A percentile compares a stretch with the other conserved stretches of the same genome.
Conservation (phyloP, 2,888 invertebrate species). For the Tipula lateralis region DNA sequence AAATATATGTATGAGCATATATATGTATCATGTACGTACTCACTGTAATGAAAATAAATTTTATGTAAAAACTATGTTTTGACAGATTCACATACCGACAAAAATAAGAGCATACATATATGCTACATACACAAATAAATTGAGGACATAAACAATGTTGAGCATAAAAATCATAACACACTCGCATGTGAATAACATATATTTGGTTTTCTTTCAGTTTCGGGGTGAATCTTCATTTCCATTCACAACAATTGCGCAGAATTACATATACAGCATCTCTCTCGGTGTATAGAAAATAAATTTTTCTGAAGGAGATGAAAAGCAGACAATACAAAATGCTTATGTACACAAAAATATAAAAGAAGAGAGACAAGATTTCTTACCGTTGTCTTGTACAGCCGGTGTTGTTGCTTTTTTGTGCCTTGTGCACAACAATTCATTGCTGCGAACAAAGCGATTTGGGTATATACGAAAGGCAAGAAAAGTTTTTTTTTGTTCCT, state of each 20-base stretch:
- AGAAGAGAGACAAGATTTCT: background rate
- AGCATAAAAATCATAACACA: background rate
- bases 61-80: slow-evolving; percentile 3
- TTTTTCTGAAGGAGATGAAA: background rate
- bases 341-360: background rate
- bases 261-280: background rate
- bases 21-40: background rate
- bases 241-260: background rate
- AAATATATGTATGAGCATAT: background rate
- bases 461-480: slow-evolving; percentile 3
- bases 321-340: slow-evolving; percentile 11
- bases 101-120: background rate
- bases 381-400: background rate
- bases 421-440: slow-evolving; percentile 24
- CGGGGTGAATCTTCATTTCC: slow-evolving; percentile 11
- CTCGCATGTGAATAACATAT: background rate
- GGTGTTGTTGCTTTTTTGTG: background rate
- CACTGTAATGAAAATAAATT: background rate
- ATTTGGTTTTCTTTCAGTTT: background rate
- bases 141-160: background rate
- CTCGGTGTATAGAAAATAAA: background rate
- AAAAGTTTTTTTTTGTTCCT: background rate
- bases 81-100: background rate
- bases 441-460: background rate
- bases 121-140: background rate